Conservation (phyloP, 2,113 vertebrate species). For the Elgaria multicarinata region DNA sequence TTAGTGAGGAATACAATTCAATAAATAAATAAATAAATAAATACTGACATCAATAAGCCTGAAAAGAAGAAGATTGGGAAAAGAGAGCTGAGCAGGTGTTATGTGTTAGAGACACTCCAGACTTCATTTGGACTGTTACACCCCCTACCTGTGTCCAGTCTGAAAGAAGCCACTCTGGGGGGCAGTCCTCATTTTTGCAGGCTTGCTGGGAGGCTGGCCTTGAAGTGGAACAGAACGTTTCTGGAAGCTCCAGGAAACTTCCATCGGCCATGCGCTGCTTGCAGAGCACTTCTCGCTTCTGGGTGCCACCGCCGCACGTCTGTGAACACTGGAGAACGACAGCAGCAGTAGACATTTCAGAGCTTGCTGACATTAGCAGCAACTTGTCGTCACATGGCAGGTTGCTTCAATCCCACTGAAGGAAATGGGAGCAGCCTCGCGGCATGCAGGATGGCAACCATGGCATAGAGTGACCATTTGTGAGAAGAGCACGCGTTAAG, state of each 20-base stretch:
- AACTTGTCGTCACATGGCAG: not conserved
- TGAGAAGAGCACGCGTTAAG: not conserved
- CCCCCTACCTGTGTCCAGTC: conserved; percentile 90
- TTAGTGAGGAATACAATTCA: not conserved
- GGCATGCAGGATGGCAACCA: not conserved
- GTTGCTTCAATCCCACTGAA: not conserved
- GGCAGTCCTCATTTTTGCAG: conserved; percentile 85
- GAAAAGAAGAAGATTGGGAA: not conserved
- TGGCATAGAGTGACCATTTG: not conserved
- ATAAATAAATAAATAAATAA: not conserved
- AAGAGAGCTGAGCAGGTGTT: not conserved
- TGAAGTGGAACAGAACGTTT: conserved; percentile 85
- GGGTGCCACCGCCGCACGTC: conserved; percentile 87
- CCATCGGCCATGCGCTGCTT: conserved; percentile 92
- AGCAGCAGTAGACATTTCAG: conserved; percentile 27
- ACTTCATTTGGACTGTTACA: accelerated
- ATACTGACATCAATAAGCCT: not conserved
- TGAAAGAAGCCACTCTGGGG: conserved; percentile 86
- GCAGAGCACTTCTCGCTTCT: conserved; percentile 83
- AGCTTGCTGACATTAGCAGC: not conserved
- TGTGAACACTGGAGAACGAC: conserved; percentile 85
- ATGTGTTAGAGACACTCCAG: not conserved
- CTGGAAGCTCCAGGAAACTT: conserved; percentile 88
- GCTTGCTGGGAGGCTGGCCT: conserved; percentile 76
- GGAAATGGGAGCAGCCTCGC: not conserved